phyloP scores from a whole-genome alignment of 2,888 invertebrate species.

The Lypha dubia region DNA sequence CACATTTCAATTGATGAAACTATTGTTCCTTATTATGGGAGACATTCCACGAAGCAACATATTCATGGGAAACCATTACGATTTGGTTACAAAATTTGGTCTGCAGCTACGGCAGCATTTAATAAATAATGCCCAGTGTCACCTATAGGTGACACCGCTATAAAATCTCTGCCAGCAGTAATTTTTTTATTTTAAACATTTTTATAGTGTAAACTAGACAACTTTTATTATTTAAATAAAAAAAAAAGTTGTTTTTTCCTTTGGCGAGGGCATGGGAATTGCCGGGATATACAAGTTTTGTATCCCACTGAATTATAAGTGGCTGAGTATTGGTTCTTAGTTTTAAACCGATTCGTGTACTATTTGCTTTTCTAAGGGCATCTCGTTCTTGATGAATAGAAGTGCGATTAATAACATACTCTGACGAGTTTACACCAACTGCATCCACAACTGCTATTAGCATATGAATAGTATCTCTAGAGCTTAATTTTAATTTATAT shows the following conservation, averaged over 20 bases:
- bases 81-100: no score
- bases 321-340: neutral
- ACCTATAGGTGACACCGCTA: no score
- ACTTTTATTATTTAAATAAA: no score
- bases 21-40: neutral
- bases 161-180: no score
- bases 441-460: constrained; percentile 5
- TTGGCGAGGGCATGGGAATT: no score
- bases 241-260: no score
- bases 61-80: no score
- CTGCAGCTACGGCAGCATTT: no score
- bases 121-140: no score
- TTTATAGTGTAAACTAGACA: no score
- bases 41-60: no score
- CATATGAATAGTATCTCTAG: constrained; percentile 5
- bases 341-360: constrained; percentile 13
- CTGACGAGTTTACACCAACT: neutral
- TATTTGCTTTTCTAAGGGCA: constrained; percentile 2
- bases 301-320: constrained; percentile 16
- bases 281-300: constrained; percentile 15
- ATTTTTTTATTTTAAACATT: no score
- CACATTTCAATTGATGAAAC: constrained; percentile 8
- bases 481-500: constrained; percentile 4
- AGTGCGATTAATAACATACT: neutral
- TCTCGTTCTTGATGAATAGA: constrained; percentile 8